Percentiles rank a stretch among this genome's conserved stretches.
Evolutionary conservation across 2,797 vertebrate genomes (phyloP).

Genomic region (Sphenopsis melanotis): DNA sequence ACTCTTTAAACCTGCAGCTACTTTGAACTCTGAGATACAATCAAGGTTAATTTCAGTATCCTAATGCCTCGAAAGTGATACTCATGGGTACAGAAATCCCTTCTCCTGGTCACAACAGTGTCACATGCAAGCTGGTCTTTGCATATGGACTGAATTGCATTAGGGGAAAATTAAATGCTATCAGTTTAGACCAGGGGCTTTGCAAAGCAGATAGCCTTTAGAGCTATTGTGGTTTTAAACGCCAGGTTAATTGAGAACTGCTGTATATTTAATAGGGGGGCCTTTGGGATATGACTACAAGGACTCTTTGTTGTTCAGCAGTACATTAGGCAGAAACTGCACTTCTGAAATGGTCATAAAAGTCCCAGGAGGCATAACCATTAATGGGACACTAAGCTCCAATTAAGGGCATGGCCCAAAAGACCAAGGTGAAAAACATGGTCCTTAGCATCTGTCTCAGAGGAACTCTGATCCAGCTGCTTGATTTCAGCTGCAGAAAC

Average conservation of each 20-base stretch:
- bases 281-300: constrained; percentile 49
- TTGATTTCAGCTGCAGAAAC: constrained; percentile 41
- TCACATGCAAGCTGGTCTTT: constrained; percentile 50
- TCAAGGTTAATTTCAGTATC: constrained; percentile 20
- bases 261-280: constrained; percentile 50
- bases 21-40: neutral
- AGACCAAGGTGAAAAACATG: constrained; percentile 78
- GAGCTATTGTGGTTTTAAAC: constrained; percentile 40
- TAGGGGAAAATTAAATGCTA: constrained; percentile 30
- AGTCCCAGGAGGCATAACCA: constrained; percentile 71
- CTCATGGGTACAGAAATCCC: neutral
- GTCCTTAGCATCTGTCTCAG: constrained; percentile 62
- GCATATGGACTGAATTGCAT: constrained; percentile 48
- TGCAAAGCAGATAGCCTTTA: constrained; percentile 53
- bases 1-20: neutral
- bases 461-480: constrained; percentile 76
- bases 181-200: constrained; percentile 36
- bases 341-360: constrained; percentile 65
- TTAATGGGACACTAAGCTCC: constrained; percentile 88
- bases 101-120: constrained; percentile 22
- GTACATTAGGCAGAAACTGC: constrained; percentile 71
- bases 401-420: constrained; percentile 86
- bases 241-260: constrained; percentile 74
- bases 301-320: constrained; percentile 54
- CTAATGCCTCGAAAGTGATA: constrained; percentile 26